phyloP scores from a whole-genome alignment of 2,113 vertebrate genomes.

The Esox niger region DNA sequence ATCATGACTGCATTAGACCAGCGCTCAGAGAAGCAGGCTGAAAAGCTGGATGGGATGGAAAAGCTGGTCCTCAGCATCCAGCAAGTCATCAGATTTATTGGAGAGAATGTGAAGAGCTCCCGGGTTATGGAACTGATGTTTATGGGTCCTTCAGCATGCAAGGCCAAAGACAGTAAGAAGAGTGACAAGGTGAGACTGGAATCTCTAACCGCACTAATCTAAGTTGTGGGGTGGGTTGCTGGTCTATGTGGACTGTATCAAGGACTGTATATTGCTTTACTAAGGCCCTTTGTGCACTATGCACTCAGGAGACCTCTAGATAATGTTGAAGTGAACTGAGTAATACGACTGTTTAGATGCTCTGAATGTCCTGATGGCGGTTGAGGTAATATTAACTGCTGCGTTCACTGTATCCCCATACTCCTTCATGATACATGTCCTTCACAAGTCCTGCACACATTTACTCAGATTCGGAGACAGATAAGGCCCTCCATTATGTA shows the following conservation, averaged over 20 bases:
- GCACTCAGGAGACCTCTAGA: not conserved
- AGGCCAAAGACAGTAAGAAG: constrained; percentile 68
- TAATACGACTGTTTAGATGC: too few relatives aligned
- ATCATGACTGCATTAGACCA: constrained; percentile 79
- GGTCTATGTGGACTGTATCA: not conserved
- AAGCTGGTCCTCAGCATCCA: constrained; percentile 81
- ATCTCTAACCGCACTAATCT: not conserved
- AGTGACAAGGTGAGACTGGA: constrained; percentile 76
- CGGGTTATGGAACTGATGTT: constrained; percentile 72
- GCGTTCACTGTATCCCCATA: too few relatives aligned
- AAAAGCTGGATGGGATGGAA: constrained; percentile 84
- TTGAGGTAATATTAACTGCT: too few relatives aligned
- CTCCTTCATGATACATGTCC: too few relatives aligned
- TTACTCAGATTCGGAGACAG: too few relatives aligned
- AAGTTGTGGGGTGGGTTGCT: not conserved
- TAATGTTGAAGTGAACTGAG: too few relatives aligned
- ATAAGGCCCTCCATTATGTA: too few relatives aligned
- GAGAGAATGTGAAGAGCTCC: constrained; percentile 79
- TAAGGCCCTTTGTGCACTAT: not conserved
- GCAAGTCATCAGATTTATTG: constrained; percentile 80
- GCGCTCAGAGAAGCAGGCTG: constrained; percentile 79
- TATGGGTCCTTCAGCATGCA: constrained; percentile 65
- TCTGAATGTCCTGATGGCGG: too few relatives aligned
- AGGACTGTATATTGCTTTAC: not conserved
- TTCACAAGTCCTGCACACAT: too few relatives aligned